Base-by-base conservation (phyloP, 2,888 invertebrate genomes). In the Lamellibrachia columna region DNA sequence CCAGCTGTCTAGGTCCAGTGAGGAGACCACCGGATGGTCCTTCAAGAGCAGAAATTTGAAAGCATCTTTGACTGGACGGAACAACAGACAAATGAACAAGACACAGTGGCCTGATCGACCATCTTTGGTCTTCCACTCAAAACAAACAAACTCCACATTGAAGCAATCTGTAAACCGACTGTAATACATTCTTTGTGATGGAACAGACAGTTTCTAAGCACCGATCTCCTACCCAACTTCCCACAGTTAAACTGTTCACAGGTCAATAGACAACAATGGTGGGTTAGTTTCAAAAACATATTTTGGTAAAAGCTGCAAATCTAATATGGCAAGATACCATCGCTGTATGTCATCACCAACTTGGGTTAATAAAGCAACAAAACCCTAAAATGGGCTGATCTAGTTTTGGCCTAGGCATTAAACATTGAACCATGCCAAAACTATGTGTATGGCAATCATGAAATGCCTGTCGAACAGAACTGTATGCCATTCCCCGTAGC, bases 391-490 rank as follows among this genome's bases (percentile, higher is more conserved):
- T 75, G 75, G 22, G 22, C 22, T 75, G 75, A 15, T 75, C 75
- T 75, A 75, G 75, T 75, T 75, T 22, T 75, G 75, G 75, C 75
- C 75, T 75, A 75, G 75, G 75, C n/a, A 75, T 75, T 75, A 75
- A 75, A 75, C n/a, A 75, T 75, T n/a, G 75, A 75, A 75, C 75
- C 75, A 75, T 75, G 75, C 22, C 6, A 75, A 75, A 75, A 75
- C 75, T 22, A 22, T n/a, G n/a, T 22, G 22, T 75, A 75, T 75
- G 75, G 75, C 75, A 75, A 22, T 22, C 75, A 15, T 75, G 75
- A 75, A 75, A 22, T 40, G 40, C 40, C 75, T 22, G 75, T 22
- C 75, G 15, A 22, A 75, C 75, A 11, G 75, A 1, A 15, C 75
- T 75, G 22, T 75, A 75, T 1, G 22, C 15, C 22, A 6, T 75